Base-by-base conservation (phyloP, 1,140 invertebrate species). In the Andricus grossulariae region DNA sequence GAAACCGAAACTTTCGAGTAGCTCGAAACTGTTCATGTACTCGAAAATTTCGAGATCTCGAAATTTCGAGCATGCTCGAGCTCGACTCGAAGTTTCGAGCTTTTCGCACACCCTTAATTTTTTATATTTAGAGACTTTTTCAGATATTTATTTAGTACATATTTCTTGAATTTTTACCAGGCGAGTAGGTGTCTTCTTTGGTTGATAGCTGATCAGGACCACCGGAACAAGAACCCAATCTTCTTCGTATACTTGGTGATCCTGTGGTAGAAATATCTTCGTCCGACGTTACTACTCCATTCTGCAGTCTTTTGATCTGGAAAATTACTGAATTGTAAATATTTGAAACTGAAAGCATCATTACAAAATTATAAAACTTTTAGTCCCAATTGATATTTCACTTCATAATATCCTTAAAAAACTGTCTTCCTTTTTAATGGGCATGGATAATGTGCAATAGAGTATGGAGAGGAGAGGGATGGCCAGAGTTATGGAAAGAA, bases 141-240 rank as follows among this genome's bases (percentile, higher is more conserved):
- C 11, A 57, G 16, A 74, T 11, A 2, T 32, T 10, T 39, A n/a
- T 71, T 18, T 71, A 16, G 8, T 10, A 18, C 39, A 6, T 32
- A 71, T 32, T 16, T 16, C 4, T 32, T 18, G 19, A 32, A 25
- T 51, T 12, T 18, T 50, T 86, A 95, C 95, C 95, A 85, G 96
- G 96, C 7, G 96, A 97, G 74, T 93, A 93, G 70, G 94, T 94
- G 74, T 95, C 94, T 81, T 95, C 94, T 89, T 92, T 92, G 87
- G 92, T 92, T 83, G 88, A 88, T 88, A 83, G 86, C 77, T 90
- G 91, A 76, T 92, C 92, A 77, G 81, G 90, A 76, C 91, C 90
- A 73, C 92, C 93, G 1, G 93, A 93, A 79, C 89, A 94, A 0
- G 95, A 95, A 50, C 95, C 95, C 71, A 96, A 86, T 71, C 95